phyloP scores from a whole-genome alignment of 2,113 vertebrate genomes.

The Pangasianodon gigas region DNA sequence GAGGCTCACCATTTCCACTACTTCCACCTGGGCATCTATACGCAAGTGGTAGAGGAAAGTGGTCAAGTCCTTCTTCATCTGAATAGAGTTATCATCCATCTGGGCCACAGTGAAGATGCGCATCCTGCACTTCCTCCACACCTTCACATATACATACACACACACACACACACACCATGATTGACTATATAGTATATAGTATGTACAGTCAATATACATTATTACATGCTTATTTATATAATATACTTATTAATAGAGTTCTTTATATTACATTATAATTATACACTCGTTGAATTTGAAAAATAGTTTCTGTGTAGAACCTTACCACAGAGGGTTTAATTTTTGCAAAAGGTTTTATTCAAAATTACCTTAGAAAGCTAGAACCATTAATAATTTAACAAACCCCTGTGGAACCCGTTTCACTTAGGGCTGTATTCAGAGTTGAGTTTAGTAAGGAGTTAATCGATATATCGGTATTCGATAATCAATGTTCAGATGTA shows the following conservation, averaged over 20 bases:
- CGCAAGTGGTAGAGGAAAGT: slow-evolving; percentile 97
- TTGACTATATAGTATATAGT: background rate
- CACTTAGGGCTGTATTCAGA: background rate
- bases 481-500: too few species aligned
- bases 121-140: slow-evolving; percentile 99
- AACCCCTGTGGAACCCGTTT: background rate
- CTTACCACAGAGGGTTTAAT: background rate
- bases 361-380: background rate
- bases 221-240: background rate
- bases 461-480: background rate
- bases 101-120: slow-evolving; percentile 98
- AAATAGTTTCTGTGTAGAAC: background rate
- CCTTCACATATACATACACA: slow-evolving; percentile 68
- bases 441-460: background rate
- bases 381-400: background rate
- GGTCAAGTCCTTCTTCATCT: slow-evolving; percentile 99
- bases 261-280: background rate
- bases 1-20: slow-evolving; percentile 92
- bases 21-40: slow-evolving; percentile 92
- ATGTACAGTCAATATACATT: background rate
- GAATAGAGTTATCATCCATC: slow-evolving; percentile 99
- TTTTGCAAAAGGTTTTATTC: background rate
- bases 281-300: background rate
- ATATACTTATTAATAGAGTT: background rate
- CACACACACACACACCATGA: slow-evolving; percentile 16